A percentile compares a stretch with the other conserved stretches of the same genome.
Evolutionary conservation across 2,113 vertebrate species (phyloP).

Genomic region (Pseudolaguvia tuberculata): DNA sequence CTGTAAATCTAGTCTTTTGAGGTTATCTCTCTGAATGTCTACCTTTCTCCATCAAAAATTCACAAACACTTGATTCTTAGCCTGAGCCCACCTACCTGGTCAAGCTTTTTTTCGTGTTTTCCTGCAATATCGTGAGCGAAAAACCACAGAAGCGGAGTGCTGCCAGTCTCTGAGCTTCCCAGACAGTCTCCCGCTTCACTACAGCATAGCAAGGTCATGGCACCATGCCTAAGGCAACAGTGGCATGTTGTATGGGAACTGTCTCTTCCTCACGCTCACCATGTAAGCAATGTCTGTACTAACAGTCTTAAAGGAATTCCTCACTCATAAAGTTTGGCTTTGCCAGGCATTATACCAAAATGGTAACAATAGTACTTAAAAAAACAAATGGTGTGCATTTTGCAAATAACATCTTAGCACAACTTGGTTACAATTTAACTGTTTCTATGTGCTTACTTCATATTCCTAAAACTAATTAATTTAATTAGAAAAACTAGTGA

Average conservation of each 20-base stretch:
- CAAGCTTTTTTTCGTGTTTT: conserved; percentile 61
- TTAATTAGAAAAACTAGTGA: no score
- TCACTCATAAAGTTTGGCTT: not conserved
- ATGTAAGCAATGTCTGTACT: not conserved
- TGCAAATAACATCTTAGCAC: not conserved
- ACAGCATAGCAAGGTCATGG: conserved; percentile 63
- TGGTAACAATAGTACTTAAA: not conserved
- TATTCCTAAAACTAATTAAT: not conserved
- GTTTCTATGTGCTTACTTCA: not conserved
- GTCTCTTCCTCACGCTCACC: conserved; percentile 46
- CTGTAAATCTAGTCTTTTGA: not conserved
- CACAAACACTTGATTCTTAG: conserved; percentile 61
- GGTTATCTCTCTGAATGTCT: conserved; percentile 28
- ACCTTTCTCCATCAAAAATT: conserved; percentile 37
- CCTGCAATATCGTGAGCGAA: conserved; percentile 60
- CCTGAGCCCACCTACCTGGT: conserved; percentile 60
- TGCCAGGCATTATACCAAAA: not conserved
- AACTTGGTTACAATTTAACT: not conserved
- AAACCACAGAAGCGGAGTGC: conserved; percentile 64
- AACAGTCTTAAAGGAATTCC: not conserved
- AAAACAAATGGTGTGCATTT: not conserved
- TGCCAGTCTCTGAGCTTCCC: conserved; percentile 50
- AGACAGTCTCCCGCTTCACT: conserved; percentile 44
- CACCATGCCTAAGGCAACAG: conserved; percentile 52
- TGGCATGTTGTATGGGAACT: conserved; percentile 65